Evolutionary conservation across 2,888 invertebrate species (phyloP), one percentile per base, ranked within the genome.

Genomic region (Caenorhabditis sp.): DNA sequence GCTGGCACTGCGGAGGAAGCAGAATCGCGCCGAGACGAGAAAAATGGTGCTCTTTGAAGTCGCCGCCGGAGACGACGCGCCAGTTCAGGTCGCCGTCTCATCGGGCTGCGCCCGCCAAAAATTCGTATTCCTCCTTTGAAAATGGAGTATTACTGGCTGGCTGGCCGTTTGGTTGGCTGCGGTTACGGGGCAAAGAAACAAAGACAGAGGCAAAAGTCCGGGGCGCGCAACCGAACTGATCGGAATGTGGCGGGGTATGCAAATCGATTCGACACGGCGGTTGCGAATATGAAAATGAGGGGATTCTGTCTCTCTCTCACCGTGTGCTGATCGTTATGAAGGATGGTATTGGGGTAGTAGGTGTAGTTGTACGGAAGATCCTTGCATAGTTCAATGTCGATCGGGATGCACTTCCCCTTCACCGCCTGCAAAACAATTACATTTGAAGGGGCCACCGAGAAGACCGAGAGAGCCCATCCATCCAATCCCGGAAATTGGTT

Each of bases 361-460:
- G 88, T 88, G 58, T 83, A 78, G 71, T 87, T 86, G 79, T 88
- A 88, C 24, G 87, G 88, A n/a, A 80, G 37, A 80, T 91, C 88
- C 78, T 87, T 82, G 79, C 90, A 90, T 61, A 90, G 56, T 18
- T 85, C 80, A 32, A 89, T 85, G 61, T 88, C 85, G 70, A 90
- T 90, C 62, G 88, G 88, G 58, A 86, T 85, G 70, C 90, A 90
- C 78, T 85, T 86, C 15, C 85, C 84, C 67, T 87, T 85, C 8
- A 80, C 72, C 32, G 86, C 82, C 90, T 90, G 84, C 70, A 90
- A 88, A 71, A 70, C 50, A 70, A 71, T 65, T 61, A 56, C 20
- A 53, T 61, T 61, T 40, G n/a, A 32, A n/a, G n/a, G 55, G 32
- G n/a, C 28, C 20, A 5, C 20, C 20, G 18, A 4, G 6, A 18